Base-by-base conservation (phyloP, 2,888 invertebrate species). In the Volucella inanis region DNA sequence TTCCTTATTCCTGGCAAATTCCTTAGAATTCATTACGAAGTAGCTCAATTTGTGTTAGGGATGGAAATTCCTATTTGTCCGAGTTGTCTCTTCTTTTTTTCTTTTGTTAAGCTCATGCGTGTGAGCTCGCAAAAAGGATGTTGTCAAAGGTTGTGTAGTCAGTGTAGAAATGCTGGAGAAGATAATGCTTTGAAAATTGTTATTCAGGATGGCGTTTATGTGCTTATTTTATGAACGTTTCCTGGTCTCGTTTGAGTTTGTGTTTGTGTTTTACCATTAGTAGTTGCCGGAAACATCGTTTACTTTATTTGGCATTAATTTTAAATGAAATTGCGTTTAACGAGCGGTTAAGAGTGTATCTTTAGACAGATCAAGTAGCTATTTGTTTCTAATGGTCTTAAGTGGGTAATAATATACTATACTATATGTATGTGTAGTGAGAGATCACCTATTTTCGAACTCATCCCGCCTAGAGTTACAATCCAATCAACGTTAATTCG, bases 201-300 rank as follows among this genome's bases (percentile, higher is more conserved):
- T 52, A 67, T 75, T 65, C 49, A 22, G 22, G 31, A 14, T 8
- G 67, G 50, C 43, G 57, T 75, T 65, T 61, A 74, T 64, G 74
- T 49, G 41, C 62, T 74, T 55, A 18, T 22, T 64, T 74, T 64
- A 74, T 22, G 74, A 64, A 43, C 4, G n/a, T 45, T 55, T 55
- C 39, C 10, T 31, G 11, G 41, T 38, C 39, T 18, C 18, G 31
- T 45, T n/a, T 14, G 39, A 2, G 31, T 38, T 45, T n/a, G 39
- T 22, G 14, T 55, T 54, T 55, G 39, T 47, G 18, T 14, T 50
- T 9, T 2, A 39, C 55, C 64, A 39, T 55, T 62, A 50, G 54
- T 47, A 52, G 52, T 52, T 52, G 41, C 39, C 31, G 8, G 31
- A 54, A 67, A 54, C 31, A 54, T 54, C 67, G 55, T 67, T 55